Conservation (phyloP, 2,888 invertebrate genomes). For the Leptura quadrifasciata region DNA sequence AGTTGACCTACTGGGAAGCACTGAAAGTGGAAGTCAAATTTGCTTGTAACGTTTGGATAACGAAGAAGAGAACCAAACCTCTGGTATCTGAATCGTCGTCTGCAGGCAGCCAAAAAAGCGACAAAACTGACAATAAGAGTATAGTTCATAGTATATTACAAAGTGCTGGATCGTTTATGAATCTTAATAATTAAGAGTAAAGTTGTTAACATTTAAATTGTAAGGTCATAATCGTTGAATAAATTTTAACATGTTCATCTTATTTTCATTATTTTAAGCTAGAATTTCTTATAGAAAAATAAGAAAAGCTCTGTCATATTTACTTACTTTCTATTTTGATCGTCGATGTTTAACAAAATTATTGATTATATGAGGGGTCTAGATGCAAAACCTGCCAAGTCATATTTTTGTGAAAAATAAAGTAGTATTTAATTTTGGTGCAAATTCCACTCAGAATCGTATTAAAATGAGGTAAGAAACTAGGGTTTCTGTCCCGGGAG, state of each 20-base stretch:
- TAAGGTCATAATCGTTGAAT: neutral
- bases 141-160: constrained; percentile 60
- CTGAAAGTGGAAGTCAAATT: constrained; percentile 82
- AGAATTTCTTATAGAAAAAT: too few species aligned
- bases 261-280: neutral
- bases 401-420: too few species aligned
- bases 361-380: too few species aligned
- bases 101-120: constrained; percentile 62
- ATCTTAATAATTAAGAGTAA: constrained; percentile 60
- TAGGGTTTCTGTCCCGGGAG: too few species aligned
- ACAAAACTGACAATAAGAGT: constrained; percentile 62
- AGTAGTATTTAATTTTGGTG: too few species aligned
- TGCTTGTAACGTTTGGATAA: constrained; percentile 83
- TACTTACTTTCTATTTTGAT: too few species aligned
- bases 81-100: constrained; percentile 60
- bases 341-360: too few species aligned
- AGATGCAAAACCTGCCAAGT: too few species aligned
- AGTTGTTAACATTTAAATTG: neutral
- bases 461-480: too few species aligned
- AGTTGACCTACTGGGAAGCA: constrained; percentile 83
- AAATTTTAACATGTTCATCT: neutral
- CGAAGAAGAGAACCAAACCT: constrained; percentile 79
- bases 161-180: constrained; percentile 62
- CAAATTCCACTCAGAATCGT: too few species aligned
- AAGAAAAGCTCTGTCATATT: too few species aligned